Conservation (phyloP, 2,113 vertebrate genomes). For the Sturnira hondurensis region DNA sequence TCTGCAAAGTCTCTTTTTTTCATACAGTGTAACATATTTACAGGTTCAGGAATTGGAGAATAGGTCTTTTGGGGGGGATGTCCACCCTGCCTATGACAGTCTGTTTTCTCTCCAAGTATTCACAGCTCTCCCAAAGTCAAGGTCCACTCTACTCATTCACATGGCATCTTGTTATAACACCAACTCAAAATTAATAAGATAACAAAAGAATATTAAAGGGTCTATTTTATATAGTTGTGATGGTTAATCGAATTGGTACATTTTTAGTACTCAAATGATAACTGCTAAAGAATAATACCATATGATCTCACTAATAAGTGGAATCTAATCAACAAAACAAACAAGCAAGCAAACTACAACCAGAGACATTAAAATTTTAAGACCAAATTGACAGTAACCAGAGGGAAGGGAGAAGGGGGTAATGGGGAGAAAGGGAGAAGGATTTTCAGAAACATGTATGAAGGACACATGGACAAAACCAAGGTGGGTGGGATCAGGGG, state of each 20-base stretch:
- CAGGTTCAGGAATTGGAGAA: neutral
- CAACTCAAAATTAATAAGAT: neutral
- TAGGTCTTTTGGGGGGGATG: neutral
- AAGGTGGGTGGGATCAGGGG: too few relatives aligned
- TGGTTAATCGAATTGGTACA: neutral
- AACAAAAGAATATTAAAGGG: neutral
- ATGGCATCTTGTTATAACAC: neutral
- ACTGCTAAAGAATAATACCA: neutral
- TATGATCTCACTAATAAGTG: too few relatives aligned
- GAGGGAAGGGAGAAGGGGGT: too few relatives aligned
- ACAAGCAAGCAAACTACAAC: too few relatives aligned
- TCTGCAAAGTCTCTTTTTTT: neutral
- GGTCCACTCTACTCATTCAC: neutral
- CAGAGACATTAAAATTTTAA: too few relatives aligned
- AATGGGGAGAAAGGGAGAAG: too few relatives aligned
- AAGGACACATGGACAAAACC: too few relatives aligned
- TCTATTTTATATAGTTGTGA: neutral
- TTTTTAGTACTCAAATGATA: neutral
- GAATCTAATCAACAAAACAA: too few relatives aligned
- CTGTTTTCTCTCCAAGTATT: neutral
- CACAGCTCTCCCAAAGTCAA: neutral
- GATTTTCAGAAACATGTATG: too few relatives aligned
- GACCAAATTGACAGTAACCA: too few relatives aligned
- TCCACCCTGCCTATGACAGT: neutral
- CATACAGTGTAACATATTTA: neutral